Conservation (phyloP, 2,888 invertebrate genomes). For the Drosophila ochracea region DNA sequence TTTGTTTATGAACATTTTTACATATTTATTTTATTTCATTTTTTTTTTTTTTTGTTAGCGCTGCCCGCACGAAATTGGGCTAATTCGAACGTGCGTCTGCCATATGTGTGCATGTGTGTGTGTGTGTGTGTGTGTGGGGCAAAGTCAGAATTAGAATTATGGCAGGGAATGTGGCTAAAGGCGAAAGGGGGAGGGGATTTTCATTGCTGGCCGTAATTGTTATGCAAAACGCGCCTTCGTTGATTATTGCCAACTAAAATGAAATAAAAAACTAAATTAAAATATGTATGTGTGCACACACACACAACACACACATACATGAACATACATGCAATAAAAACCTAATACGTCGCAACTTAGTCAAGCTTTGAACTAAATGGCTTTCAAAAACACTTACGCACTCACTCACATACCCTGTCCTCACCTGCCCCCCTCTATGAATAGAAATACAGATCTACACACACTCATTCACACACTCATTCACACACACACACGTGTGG, state of each 20-base stretch:
- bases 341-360: slow-evolving; percentile 54
- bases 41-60: slow-evolving; percentile 18
- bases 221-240: slow-evolving; percentile 72
- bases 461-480: background rate
- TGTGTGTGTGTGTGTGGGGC: slow-evolving; percentile 28
- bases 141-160: slow-evolving; percentile 74
- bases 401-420: background rate
- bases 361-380: slow-evolving; percentile 54
- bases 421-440: background rate
- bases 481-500: slow-evolving; percentile 22
- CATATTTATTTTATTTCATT: slow-evolving; percentile 52
- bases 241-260: slow-evolving; percentile 83
- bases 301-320: background rate
- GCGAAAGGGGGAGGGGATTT: slow-evolving; percentile 25
- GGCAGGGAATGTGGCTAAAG: slow-evolving; percentile 38
- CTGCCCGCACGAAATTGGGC: slow-evolving; percentile 78
- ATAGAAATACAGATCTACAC: slow-evolving; percentile 4
- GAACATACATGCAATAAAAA: slow-evolving; percentile 22
- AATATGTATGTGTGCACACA: slow-evolving; percentile 36
- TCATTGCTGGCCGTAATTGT: slow-evolving; percentile 70
- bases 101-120: slow-evolving; percentile 32
- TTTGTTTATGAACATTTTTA: slow-evolving; percentile 77
- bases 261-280: slow-evolving; percentile 79
- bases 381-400: slow-evolving; percentile 52
- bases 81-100: slow-evolving; percentile 80